Percentiles rank a stretch among this genome's conserved stretches.
These are phyloP conservation scores for Diabrotica balteata DNA, from an alignment of 2,888 invertebrate species.

Conservation along the genomic window DNA sequence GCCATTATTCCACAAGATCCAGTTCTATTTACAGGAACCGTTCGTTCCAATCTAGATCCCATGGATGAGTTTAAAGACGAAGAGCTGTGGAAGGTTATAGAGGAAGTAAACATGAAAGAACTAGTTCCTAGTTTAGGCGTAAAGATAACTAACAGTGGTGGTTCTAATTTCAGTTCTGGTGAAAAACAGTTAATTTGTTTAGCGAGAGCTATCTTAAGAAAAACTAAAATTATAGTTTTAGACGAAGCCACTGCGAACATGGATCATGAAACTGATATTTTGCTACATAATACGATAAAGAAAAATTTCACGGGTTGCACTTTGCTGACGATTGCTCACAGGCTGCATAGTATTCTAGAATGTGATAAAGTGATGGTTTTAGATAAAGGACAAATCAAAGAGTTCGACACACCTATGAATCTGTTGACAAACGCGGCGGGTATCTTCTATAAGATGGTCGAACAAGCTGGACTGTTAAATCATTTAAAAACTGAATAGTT, in stretches of 20 bases:
- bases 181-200: constrained; percentile 65
- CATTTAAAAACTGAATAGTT: constrained; percentile 24
- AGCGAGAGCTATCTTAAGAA: constrained; percentile 62
- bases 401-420: constrained; percentile 42
- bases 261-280: constrained; percentile 78
- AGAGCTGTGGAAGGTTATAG: constrained; percentile 44
- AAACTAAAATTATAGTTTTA: constrained; percentile 61
- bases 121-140: constrained; percentile 67
- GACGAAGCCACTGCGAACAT: constrained; percentile 75
- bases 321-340: constrained; percentile 61
- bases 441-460: constrained; percentile 70
- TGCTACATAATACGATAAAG: constrained; percentile 71
- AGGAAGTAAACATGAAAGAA: constrained; percentile 54
- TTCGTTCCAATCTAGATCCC: constrained; percentile 57
- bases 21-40: constrained; percentile 75
- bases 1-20: constrained; percentile 89
- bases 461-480: constrained; percentile 70
- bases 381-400: constrained; percentile 59
- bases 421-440: constrained; percentile 67
- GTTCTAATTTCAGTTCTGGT: constrained; percentile 43
- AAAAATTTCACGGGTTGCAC: constrained; percentile 63
- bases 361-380: constrained; percentile 64
- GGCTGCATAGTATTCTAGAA: constrained; percentile 64
- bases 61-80: constrained; percentile 41
- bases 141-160: constrained; percentile 45